phyloP scores from a whole-genome alignment of 2,888 invertebrate genomes.

The Nomada flava region DNA sequence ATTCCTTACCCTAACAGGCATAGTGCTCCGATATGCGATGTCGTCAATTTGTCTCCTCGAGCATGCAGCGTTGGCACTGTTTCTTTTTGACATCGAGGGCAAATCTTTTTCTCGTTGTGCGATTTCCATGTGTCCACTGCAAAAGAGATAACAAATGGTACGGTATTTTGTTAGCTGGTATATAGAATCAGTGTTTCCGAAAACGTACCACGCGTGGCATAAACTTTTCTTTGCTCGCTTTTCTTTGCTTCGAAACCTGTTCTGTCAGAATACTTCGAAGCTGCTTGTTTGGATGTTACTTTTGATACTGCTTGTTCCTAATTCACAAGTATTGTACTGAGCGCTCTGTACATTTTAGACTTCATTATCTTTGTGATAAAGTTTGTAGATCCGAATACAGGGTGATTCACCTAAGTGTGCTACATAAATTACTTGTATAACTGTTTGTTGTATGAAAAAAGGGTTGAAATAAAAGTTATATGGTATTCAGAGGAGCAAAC shows the following conservation, averaged over 20 bases:
- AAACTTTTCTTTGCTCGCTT: constrained; percentile 54
- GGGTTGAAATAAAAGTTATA: no score
- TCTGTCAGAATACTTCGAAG: constrained; percentile 15
- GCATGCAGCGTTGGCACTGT: constrained; percentile 58
- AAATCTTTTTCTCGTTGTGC: constrained; percentile 55
- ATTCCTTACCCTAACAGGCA: constrained; percentile 62
- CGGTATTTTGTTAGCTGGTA: background rate
- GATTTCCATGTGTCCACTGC: constrained; percentile 68
- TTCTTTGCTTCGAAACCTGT: constrained; percentile 12
- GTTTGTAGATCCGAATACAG: no score
- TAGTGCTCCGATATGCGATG: constrained; percentile 59
- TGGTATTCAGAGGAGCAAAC: no score
- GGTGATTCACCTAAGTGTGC: no score
- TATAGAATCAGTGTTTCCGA: background rate
- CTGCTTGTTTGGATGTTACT: background rate
- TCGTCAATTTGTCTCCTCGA: constrained; percentile 60
- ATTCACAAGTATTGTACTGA: background rate
- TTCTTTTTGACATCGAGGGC: constrained; percentile 58
- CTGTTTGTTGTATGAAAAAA: no score
- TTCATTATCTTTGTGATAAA: background rate
- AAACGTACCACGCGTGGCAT: constrained; percentile 62
- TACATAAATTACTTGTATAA: no score
- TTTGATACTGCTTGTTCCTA: constrained; percentile 7
- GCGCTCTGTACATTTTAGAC: background rate
- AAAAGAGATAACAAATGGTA: background rate